phyloP scores from a whole-genome alignment of 2,797 vertebrate species.

The Eidolon dupreanum region DNA sequence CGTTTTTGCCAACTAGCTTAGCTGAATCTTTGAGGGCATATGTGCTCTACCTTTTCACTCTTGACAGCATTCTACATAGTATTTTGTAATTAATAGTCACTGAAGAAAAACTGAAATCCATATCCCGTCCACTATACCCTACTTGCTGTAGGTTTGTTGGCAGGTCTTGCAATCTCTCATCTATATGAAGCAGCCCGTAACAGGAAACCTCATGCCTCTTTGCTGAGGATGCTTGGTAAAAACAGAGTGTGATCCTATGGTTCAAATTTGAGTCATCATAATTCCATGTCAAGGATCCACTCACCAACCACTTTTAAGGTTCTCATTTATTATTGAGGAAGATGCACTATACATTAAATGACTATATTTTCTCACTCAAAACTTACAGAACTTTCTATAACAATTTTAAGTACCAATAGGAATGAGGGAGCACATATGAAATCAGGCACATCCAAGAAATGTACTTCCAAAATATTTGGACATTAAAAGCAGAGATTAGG shows the following conservation, averaged over 20 bases:
- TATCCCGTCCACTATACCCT: background rate
- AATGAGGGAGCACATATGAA: background rate
- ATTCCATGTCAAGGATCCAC: background rate
- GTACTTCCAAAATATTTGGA: background rate
- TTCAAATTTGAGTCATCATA: background rate
- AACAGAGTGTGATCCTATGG: background rate
- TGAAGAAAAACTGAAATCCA: background rate
- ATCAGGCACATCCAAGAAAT: background rate
- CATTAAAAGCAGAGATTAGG: background rate
- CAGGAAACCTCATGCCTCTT: background rate
- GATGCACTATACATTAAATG: background rate
- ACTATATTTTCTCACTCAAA: background rate
- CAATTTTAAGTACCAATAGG: background rate
- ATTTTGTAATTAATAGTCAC: background rate
- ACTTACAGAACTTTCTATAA: background rate
- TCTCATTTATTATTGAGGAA: background rate
- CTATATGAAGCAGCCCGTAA: accelerated
- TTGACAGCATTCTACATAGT: background rate
- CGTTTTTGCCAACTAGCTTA: background rate
- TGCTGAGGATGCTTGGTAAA: background rate
- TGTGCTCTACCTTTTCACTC: background rate
- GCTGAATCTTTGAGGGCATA: background rate
- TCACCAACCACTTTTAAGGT: background rate
- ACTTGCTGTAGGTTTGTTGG: background rate
- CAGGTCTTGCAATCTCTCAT: background rate